Evolutionary conservation across 1,140 invertebrate species (phyloP).

Genomic region (Mylabris phalerata): DNA sequence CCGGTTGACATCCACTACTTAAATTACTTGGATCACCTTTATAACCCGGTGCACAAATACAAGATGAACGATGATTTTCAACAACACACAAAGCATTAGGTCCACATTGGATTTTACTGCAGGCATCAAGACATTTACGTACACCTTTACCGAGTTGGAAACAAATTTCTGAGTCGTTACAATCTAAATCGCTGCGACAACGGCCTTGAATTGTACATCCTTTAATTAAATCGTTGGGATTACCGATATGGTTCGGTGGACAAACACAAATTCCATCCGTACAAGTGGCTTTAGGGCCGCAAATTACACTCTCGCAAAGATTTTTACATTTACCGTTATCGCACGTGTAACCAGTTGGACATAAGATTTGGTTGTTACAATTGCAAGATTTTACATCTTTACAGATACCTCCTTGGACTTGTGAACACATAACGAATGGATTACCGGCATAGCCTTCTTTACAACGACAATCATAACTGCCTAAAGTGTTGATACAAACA

Average conservation of each 20-base stretch:
- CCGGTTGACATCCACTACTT: conserved; percentile 64
- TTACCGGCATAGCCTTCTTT: conserved; percentile 74
- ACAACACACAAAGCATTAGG: conserved; percentile 81
- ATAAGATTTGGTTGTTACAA: conserved; percentile 61
- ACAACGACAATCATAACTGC: conserved; percentile 82
- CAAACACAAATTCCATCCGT: conserved; percentile 73
- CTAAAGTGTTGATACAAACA: conserved; percentile 80
- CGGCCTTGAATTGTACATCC: conserved; percentile 67
- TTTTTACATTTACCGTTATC: conserved; percentile 63
- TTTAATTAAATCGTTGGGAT: conserved; percentile 60
- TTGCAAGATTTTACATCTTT: conserved; percentile 59
- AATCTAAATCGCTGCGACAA: conserved; percentile 73
- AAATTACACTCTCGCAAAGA: conserved; percentile 63
- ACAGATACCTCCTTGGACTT: conserved; percentile 59
- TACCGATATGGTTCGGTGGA: conserved; percentile 68
- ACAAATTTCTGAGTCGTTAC: conserved; percentile 74
- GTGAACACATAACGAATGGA: conserved; percentile 72
- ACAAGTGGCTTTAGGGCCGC: conserved; percentile 75
- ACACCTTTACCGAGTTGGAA: conserved; percentile 69
- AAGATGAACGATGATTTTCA: conserved; percentile 74
- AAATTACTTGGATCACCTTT: conserved; percentile 73
- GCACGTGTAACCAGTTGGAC: conserved; percentile 69
- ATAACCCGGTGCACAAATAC: conserved; percentile 75
- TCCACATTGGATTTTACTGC: conserved; percentile 80
- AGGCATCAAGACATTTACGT: conserved; percentile 78